A percentile compares a stretch with the other conserved stretches of the same genome.
phyloP scores from a whole-genome alignment of 1,140 invertebrate species.

The Spodoptera frugiperda region DNA sequence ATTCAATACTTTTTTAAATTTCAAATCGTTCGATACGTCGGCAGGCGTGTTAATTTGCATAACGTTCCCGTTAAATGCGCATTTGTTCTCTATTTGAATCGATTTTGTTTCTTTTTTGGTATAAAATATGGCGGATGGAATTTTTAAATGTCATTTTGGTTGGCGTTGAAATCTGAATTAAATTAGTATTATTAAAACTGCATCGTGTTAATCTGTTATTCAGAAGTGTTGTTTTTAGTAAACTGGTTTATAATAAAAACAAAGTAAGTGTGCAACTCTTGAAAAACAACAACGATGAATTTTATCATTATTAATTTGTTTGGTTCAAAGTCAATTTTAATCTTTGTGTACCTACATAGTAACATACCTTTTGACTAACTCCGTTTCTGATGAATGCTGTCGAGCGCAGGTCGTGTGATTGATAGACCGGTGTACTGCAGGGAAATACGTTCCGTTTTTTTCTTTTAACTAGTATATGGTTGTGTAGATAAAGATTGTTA shows the following conservation, averaged over 20 bases:
- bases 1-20: constrained; percentile 50
- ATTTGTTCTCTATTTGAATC: constrained; percentile 44
- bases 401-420: constrained; percentile 5
- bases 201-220: neutral
- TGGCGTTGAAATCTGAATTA: neutral
- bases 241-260: neutral
- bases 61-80: constrained; percentile 43
- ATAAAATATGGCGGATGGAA: constrained; percentile 22
- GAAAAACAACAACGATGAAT: too few species aligned
- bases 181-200: constrained; percentile 12
- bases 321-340: constrained; percentile 17
- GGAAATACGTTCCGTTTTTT: neutral
- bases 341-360: neutral
- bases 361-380: constrained; percentile 1
- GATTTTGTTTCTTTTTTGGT: constrained; percentile 27
- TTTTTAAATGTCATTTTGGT: constrained; percentile 14
- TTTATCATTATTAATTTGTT: too few species aligned
- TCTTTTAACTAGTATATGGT: neutral
- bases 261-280: too few species aligned
- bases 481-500: neutral
- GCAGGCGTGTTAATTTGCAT: constrained; percentile 42
- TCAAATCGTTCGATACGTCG: constrained; percentile 43
- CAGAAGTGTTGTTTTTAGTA: neutral
- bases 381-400: constrained; percentile 17
- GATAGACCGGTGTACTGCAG: neutral